Percentiles rank a stretch among this genome's conserved stretches.
These are phyloP conservation scores for Clarias macrocephalus DNA, from an alignment of 2,113 vertebrate species.

Conservation along the genomic window DNA sequence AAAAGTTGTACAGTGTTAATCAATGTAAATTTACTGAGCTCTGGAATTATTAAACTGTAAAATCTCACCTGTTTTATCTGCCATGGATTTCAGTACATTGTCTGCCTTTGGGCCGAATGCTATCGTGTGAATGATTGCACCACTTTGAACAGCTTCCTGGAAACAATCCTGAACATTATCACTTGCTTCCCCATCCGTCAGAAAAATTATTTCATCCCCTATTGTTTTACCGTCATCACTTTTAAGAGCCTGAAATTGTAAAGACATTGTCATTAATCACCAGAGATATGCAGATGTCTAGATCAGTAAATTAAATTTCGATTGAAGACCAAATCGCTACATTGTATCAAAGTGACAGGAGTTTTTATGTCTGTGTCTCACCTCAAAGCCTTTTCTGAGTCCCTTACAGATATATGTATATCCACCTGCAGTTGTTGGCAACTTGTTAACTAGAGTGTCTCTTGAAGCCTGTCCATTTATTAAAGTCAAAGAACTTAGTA, in stretches of 20 bases:
- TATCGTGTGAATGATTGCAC: constrained; percentile 57
- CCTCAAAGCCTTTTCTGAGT: too few relatives aligned
- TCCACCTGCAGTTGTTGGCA: too few relatives aligned
- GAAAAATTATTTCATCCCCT: constrained; percentile 68
- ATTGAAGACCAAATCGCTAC: too few relatives aligned
- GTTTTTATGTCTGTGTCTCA: too few relatives aligned
- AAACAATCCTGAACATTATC: constrained; percentile 49
- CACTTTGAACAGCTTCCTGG: constrained; percentile 11
- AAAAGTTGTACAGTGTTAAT: constrained; percentile 28
- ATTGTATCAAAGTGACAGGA: too few relatives aligned
- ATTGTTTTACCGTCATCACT: not conserved
- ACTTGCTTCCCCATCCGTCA: constrained; percentile 57
- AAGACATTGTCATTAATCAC: too few relatives aligned
- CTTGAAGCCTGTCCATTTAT: too few relatives aligned
- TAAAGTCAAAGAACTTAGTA: too few relatives aligned
- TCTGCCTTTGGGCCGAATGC: constrained; percentile 58
- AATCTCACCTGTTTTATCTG: constrained; percentile 59
- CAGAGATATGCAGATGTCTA: constrained; percentile 23
- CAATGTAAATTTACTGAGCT: not conserved
- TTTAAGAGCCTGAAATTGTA: too few relatives aligned
- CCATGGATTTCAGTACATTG: constrained; percentile 57
- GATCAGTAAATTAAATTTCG: too few relatives aligned
- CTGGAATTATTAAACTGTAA: not conserved
- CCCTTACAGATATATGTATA: too few relatives aligned
- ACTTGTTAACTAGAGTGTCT: too few relatives aligned